These are phyloP conservation scores for Brachyhypopomus occidentalis DNA, from an alignment of 2,113 vertebrate species.

Conservation along the genomic window DNA sequence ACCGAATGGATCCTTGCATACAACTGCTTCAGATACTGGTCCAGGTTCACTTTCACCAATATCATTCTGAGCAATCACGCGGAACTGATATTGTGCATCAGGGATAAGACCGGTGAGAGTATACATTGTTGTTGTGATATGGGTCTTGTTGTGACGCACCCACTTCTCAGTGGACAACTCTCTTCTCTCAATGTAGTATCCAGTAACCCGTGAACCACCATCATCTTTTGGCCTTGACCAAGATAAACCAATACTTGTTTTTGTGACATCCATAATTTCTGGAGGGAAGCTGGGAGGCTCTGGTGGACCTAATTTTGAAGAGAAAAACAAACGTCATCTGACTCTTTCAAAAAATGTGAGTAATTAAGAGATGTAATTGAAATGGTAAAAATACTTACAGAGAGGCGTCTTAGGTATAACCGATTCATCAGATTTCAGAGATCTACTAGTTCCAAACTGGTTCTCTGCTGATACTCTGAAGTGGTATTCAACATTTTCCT, in stretches of 20 bases:
- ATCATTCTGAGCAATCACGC: constrained; percentile 94
- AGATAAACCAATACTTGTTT: constrained; percentile 86
- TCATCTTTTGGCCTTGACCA: constrained; percentile 96
- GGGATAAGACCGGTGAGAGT: constrained; percentile 93
- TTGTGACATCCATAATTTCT: constrained; percentile 93
- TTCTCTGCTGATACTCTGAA: constrained; percentile 96
- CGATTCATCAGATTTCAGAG: constrained; percentile 93
- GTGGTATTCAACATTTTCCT: constrained; percentile 97
- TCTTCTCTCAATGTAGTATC: constrained; percentile 94
- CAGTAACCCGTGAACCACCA: constrained; percentile 93
- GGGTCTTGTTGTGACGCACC: constrained; percentile 96
- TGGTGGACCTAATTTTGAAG: constrained; percentile 80
- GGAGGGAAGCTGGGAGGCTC: constrained; percentile 95
- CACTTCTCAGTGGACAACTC: constrained; percentile 96
- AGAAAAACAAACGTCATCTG: background rate
- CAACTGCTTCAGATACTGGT: constrained; percentile 84
- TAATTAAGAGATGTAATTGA: background rate
- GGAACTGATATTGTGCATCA: constrained; percentile 96
- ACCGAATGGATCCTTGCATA: constrained; percentile 99
- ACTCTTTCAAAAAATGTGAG: background rate
- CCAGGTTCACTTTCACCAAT: constrained; percentile 92
- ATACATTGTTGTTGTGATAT: constrained; percentile 98
- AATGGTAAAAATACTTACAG: constrained; percentile 78
- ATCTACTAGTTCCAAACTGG: constrained; percentile 91
- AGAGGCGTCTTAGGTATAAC: constrained; percentile 93